Conservation (phyloP, 1,140 invertebrate species). For the Drosophila neocordata region DNA sequence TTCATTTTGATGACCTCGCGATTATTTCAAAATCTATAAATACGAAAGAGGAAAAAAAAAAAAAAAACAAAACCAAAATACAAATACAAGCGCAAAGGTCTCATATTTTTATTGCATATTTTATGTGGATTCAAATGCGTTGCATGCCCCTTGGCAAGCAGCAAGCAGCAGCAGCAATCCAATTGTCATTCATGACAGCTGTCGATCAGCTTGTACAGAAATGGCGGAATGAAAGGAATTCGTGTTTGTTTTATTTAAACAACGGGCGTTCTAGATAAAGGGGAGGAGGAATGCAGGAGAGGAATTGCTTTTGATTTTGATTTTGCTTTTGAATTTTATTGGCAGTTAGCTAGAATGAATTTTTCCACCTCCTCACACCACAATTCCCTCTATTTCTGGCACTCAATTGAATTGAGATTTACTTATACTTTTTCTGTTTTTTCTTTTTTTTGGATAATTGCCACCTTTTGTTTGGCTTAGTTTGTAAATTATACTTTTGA, state of each 20-base stretch:
- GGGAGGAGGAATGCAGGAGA: constrained; percentile 25
- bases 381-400: neutral
- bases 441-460: constrained; percentile 56
- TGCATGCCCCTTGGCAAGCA: constrained; percentile 25
- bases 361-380: constrained; percentile 4
- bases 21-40: constrained; percentile 62
- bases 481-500: constrained; percentile 62
- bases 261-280: constrained; percentile 4
- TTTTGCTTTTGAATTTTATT: constrained; percentile 39
- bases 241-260: constrained; percentile 42
- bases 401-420: constrained; percentile 42
- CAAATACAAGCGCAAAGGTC: constrained; percentile 58
- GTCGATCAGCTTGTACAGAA: constrained; percentile 63
- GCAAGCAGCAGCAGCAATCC: constrained; percentile 45
- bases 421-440: constrained; percentile 14
- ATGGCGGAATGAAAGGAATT: constrained; percentile 63
- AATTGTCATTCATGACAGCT: constrained; percentile 79
- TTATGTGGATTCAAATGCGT: constrained; percentile 51
- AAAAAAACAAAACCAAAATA: too few species aligned
- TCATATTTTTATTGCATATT: constrained; percentile 79
- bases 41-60: too few species aligned
- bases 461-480: constrained; percentile 71
- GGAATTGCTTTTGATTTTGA: constrained; percentile 40
- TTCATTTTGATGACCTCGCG: constrained; percentile 73
- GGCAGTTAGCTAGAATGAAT: constrained; percentile 20